A percentile compares a stretch with the other conserved stretches of the same genome.
Conservation (phyloP, 2,797 vertebrate species). For the Lagorchestes hirsutus region DNA sequence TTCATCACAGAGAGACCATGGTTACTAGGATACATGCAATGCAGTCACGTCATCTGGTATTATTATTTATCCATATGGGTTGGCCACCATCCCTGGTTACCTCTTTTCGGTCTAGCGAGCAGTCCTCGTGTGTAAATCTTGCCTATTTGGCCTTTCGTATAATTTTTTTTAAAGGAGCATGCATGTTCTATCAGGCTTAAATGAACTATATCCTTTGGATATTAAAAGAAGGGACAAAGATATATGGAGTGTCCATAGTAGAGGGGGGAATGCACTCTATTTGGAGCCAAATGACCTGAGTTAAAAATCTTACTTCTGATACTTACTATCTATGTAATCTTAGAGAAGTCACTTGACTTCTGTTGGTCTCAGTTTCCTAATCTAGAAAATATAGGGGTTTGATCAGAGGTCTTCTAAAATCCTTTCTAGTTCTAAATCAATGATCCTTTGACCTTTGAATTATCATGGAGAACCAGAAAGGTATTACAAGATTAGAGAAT, state of each 20-base stretch:
- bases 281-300: neutral
- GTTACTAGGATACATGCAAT: slow-evolving; percentile 43
- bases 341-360: neutral
- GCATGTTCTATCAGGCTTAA: neutral
- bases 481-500: neutral
- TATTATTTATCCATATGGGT: slow-evolving; percentile 23
- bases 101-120: slow-evolving; percentile 31
- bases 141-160: neutral
- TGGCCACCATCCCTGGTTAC: neutral
- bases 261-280: neutral
- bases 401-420: neutral
- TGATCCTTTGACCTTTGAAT: neutral
- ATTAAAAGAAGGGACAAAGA: neutral
- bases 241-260: neutral
- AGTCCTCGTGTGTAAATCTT: neutral
- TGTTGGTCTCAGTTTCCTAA: neutral
- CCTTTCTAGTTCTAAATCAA: neutral
- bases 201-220: neutral
- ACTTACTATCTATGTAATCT: neutral
- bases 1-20: slow-evolving; percentile 61
- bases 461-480: neutral
- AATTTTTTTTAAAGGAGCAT: neutral
- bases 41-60: slow-evolving; percentile 6
- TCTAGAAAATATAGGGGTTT: neutral
- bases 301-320: neutral